Conservation (phyloP, 1,140 invertebrate genomes). For the Marisa cornuarietis region DNA sequence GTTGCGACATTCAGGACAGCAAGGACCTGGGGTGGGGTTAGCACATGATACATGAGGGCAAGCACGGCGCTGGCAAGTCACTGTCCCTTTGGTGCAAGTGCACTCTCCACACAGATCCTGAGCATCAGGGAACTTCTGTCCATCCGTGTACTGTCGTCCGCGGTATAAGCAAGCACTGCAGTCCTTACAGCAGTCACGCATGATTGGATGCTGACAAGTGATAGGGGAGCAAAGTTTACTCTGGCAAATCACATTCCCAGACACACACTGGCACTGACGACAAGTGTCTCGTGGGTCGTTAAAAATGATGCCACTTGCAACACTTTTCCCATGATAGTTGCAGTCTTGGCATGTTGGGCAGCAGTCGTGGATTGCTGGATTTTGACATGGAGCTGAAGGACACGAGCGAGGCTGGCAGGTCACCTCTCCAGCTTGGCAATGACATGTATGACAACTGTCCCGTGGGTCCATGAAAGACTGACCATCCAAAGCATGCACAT, state of each 20-base stretch:
- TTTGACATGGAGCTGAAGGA: constrained; percentile 40
- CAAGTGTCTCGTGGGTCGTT: constrained; percentile 36
- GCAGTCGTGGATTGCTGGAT: constrained; percentile 46
- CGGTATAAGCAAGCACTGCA: constrained; percentile 50
- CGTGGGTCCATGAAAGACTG: constrained; percentile 47
- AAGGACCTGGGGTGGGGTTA: constrained; percentile 45
- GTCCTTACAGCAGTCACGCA: constrained; percentile 46
- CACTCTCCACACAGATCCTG: constrained; percentile 44
- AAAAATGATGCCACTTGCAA: constrained; percentile 16
- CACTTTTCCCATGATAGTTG: constrained; percentile 33
- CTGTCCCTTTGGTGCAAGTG: constrained; percentile 38
- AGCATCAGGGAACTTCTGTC: constrained; percentile 25
- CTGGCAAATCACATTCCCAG: constrained; percentile 37
- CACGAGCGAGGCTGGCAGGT: constrained; percentile 45
- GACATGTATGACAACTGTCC: constrained; percentile 46
- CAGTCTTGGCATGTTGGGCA: constrained; percentile 55
- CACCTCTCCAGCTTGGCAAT: constrained; percentile 50
- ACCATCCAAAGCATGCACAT: constrained; percentile 44
- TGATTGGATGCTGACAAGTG: constrained; percentile 40
- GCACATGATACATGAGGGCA: constrained; percentile 45
- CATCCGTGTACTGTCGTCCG: constrained; percentile 33
- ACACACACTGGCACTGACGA: constrained; percentile 34
- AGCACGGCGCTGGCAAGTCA: constrained; percentile 29
- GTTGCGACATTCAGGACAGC: constrained; percentile 51
- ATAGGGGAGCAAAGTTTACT: constrained; percentile 29